Evolutionary conservation across 2,888 invertebrate genomes (phyloP), one percentile per base, ranked within the genome.

Genomic region (Allophyes oxyacanthae): DNA sequence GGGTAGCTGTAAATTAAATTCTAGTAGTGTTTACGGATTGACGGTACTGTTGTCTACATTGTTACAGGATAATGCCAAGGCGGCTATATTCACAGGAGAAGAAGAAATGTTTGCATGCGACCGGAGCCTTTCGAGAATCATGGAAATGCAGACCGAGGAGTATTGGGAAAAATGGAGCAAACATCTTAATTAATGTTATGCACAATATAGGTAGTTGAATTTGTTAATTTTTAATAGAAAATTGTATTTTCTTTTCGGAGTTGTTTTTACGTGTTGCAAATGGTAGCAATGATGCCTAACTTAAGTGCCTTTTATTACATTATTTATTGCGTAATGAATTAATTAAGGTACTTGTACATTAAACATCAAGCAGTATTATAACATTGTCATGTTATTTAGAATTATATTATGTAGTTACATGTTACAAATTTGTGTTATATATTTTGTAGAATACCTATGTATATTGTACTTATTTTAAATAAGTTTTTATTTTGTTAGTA

Each of bases 51-150:
- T 30, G 20, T n/a, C 70, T 62, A 69, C n/a, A 56, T 56, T 50
- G 82, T 85, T 46, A 37, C 79, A 97, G 97, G 96, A 96, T 52
- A 95, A 96, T 79, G 96, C 97, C 14, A 95, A 95, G 67, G 97
- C 98, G 3, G 98, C 97, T 80, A 97, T 99, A 74, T 99, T 99
- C 82, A 99, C 99, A 0, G 99, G 99, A 0, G 98, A 98, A 87
- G 99, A 99, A 89, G 99, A 99, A 92, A 92, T 98, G 79, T 99
- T 99, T 90, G 99, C 99, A 0, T 99, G 97, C 84, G 98, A 99
- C 79, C 95, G 99, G 54, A 99, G 99, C 15, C 88, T 99, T 25
- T 99, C 99, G 0, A 95, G 99, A 66, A 95, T 99, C 32, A 96
- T 97, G 71, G 99, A 99, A 94, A 99, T 99, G 99, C 98, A 99